A percentile compares a stretch with the other conserved stretches of the same genome.
Evolutionary conservation across 1,140 invertebrate genomes (phyloP).

Genomic region (Holotrichia oblita): DNA sequence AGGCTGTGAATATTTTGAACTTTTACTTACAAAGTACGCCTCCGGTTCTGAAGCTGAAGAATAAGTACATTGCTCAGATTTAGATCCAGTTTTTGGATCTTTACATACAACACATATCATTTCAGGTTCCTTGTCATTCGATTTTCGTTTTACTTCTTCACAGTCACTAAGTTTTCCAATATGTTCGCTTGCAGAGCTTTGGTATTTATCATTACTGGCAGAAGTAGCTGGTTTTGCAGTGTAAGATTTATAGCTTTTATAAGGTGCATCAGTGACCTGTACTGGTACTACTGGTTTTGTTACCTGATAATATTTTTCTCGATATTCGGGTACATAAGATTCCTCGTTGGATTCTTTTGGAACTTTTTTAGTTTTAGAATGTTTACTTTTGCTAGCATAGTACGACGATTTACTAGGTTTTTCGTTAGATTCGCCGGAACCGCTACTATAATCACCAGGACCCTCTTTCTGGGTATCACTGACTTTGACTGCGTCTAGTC

Average conservation of each 20-base stretch:
- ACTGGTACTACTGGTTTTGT: not conserved
- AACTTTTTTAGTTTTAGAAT: constrained; percentile 37
- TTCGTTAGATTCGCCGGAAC: not conserved
- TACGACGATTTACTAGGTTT: constrained; percentile 1
- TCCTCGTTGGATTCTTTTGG: constrained; percentile 5
- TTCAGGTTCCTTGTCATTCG: constrained; percentile 48
- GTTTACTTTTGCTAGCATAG: not conserved
- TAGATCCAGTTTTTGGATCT: constrained; percentile 61
- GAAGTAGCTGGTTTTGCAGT: constrained; percentile 35
- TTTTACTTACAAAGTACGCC: constrained; percentile 56
- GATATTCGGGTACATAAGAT: not conserved
- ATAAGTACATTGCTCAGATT: constrained; percentile 65
- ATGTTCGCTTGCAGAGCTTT: constrained; percentile 36
- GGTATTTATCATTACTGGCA: constrained; percentile 9
- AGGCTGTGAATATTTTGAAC: constrained; percentile 53
- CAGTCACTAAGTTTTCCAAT: constrained; percentile 44
- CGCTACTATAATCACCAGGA: not conserved
- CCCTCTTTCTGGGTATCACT: constrained; percentile 15
- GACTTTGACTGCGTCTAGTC: constrained; percentile 31
- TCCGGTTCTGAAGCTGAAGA: constrained; percentile 56
- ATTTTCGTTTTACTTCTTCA: constrained; percentile 52
- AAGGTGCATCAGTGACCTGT: not conserved
- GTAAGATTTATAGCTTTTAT: constrained; percentile 22
- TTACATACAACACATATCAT: constrained; percentile 66
- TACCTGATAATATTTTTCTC: constrained; percentile 1